These are phyloP conservation scores for Enteromius afrohamiltoni DNA, from an alignment of 2,797 vertebrate species.

Conservation along the genomic window DNA sequence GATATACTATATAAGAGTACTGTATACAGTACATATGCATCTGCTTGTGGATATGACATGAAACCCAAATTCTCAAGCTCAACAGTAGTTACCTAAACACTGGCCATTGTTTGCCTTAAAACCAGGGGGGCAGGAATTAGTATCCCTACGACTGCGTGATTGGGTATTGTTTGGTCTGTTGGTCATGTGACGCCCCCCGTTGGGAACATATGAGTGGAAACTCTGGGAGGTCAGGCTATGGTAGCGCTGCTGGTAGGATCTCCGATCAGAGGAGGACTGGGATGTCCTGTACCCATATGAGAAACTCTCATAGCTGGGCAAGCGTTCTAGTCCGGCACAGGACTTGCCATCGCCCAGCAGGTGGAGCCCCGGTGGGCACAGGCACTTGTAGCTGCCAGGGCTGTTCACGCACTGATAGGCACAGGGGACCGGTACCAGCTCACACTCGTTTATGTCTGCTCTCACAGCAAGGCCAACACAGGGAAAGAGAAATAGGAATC, in stretches of 20 bases:
- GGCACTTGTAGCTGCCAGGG: conserved; percentile 94
- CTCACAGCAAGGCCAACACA: conserved; percentile 77
- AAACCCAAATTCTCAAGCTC: not conserved
- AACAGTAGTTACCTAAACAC: conserved; percentile 91
- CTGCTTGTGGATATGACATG: not conserved
- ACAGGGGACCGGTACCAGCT: conserved; percentile 89
- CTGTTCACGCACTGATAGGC: conserved; percentile 93
- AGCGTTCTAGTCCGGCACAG: conserved; percentile 93
- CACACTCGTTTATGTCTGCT: conserved; percentile 98
- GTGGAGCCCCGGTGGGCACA: conserved; percentile 90
- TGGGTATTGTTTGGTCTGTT: conserved; percentile 53
- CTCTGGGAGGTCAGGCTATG: conserved; percentile 91
- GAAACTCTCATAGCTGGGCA: conserved; percentile 85
- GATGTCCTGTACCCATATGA: conserved; percentile 86
- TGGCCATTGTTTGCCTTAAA: conserved; percentile 82
- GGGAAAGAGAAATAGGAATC: conserved; percentile 40
- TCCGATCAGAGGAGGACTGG: conserved; percentile 81
- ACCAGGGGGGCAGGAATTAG: conserved; percentile 83
- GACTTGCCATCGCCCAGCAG: conserved; percentile 96
- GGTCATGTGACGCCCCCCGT: conserved; percentile 51
- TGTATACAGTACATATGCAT: not conserved
- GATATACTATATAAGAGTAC: not conserved
- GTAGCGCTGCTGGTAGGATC: conserved; percentile 84
- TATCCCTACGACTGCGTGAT: conserved; percentile 77
- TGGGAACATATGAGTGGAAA: conserved; percentile 84